These are phyloP conservation scores for Platycheirus albimanus DNA, from an alignment of 2,888 invertebrate genomes.

Conservation along the genomic window DNA sequence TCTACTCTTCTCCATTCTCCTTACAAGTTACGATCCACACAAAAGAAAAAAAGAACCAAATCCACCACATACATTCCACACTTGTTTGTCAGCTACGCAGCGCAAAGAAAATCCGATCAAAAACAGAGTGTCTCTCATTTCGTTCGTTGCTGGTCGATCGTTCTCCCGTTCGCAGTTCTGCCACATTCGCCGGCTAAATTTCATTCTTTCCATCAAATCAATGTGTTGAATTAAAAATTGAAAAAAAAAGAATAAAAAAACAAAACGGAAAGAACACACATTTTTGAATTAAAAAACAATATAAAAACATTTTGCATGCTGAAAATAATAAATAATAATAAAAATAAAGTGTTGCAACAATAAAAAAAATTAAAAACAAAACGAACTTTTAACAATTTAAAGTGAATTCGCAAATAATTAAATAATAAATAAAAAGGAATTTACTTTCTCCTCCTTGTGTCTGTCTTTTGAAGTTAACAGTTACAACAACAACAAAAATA, in stretches of 20 bases:
- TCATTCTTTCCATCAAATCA: conserved; percentile 1
- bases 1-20: conserved; percentile 8
- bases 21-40: conserved; percentile 8
- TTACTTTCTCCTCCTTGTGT: conserved; percentile 36
- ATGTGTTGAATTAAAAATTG: background rate
- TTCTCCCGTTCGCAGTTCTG: conserved; percentile 25
- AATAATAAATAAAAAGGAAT: background rate
- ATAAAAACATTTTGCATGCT: conserved; percentile 18
- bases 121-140: conserved; percentile 37
- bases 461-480: conserved; percentile 4
- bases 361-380: background rate
- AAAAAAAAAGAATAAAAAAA: conserved; percentile 2
- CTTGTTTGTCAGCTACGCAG: conserved; percentile 33
- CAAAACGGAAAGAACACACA: background rate
- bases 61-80: conserved; percentile 37
- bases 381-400: background rate
- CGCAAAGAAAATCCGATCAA: conserved; percentile 30
- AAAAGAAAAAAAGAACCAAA: conserved; percentile 1
- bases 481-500: background rate
- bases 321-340: background rate
- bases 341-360: background rate
- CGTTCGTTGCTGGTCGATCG: conserved; percentile 51
- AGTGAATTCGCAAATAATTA: background rate
- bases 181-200: conserved; percentile 36
- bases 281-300: background rate